A percentile compares a stretch with the other conserved stretches of the same genome.
These are phyloP conservation scores for Glyphotaelius pellucidus DNA, from an alignment of 2,888 invertebrate genomes.

Conservation along the genomic window DNA sequence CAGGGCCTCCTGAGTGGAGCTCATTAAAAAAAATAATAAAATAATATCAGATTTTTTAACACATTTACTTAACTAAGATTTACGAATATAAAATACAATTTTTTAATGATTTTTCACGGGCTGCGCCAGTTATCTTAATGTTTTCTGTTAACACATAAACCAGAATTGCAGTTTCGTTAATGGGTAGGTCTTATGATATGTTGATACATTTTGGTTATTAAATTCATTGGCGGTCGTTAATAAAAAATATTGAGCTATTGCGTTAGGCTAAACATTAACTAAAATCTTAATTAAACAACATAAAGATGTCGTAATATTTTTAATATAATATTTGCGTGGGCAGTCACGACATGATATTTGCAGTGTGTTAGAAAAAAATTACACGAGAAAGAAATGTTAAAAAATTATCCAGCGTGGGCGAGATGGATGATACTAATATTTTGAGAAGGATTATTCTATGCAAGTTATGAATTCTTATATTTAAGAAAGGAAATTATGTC, in stretches of 20 bases:
- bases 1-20: too few species aligned
- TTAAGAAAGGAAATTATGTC: not conserved
- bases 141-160: not conserved
- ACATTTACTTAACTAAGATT: too few species aligned
- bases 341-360: not conserved
- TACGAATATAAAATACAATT: too few species aligned
- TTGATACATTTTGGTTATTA: not conserved
- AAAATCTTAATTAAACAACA: conserved; percentile 2
- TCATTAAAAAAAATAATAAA: too few species aligned
- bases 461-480: not conserved
- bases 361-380: not conserved
- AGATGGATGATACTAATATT: not conserved
- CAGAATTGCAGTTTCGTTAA: not conserved
- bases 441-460: not conserved
- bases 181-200: not conserved
- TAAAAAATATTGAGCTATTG: not conserved
- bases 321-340: not conserved
- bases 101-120: not conserved
- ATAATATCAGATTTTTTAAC: too few species aligned
- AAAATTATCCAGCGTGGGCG: not conserved
- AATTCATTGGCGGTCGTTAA: not conserved
- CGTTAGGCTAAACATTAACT: not conserved
- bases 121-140: not conserved
- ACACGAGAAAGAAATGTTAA: not conserved
- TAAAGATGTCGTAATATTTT: not conserved